Conservation (phyloP, 2,888 invertebrate genomes). For the Nomada ruficornis region DNA sequence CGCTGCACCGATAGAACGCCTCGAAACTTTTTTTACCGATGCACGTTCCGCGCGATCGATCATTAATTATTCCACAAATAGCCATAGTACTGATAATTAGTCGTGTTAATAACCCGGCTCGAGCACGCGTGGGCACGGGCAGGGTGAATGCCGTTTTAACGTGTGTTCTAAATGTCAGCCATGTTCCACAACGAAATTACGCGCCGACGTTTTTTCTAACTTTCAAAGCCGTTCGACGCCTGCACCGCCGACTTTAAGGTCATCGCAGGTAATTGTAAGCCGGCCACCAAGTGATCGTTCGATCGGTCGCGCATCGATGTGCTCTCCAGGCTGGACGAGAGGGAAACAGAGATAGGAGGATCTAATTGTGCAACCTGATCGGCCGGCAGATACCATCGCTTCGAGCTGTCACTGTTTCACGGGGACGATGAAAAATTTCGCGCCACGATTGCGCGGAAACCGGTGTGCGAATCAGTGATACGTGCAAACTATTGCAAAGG, state of each 20-base stretch:
- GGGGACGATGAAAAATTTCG: constrained; percentile 26
- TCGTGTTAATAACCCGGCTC: constrained; percentile 64
- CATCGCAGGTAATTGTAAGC: constrained; percentile 58
- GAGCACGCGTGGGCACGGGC: constrained; percentile 31
- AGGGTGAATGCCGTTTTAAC: constrained; percentile 71
- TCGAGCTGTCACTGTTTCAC: constrained; percentile 6
- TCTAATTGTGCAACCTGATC: constrained; percentile 56
- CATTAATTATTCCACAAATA: constrained; percentile 68
- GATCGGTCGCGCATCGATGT: constrained; percentile 51
- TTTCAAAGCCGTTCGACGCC: constrained; percentile 60
- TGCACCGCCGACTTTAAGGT: constrained; percentile 59
- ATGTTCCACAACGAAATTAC: constrained; percentile 68
- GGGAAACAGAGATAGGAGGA: constrained; percentile 7
- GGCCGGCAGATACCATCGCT: constrained; percentile 3
- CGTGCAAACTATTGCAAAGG: neutral
- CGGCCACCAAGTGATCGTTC: constrained; percentile 37
- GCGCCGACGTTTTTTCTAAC: constrained; percentile 60
- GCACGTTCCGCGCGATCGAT: constrained; percentile 25
- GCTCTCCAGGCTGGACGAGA: constrained; percentile 25
- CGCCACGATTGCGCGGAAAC: neutral
- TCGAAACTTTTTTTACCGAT: constrained; percentile 6
- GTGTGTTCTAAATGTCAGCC: constrained; percentile 76
- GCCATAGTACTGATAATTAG: constrained; percentile 68
- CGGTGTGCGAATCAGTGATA: constrained; percentile 21
- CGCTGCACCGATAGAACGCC: constrained; percentile 40